These are phyloP conservation scores for Heliocidaris tuberculata DNA, from an alignment of 35 echinoderm and acorn worm species.

Conservation along the genomic window DNA sequence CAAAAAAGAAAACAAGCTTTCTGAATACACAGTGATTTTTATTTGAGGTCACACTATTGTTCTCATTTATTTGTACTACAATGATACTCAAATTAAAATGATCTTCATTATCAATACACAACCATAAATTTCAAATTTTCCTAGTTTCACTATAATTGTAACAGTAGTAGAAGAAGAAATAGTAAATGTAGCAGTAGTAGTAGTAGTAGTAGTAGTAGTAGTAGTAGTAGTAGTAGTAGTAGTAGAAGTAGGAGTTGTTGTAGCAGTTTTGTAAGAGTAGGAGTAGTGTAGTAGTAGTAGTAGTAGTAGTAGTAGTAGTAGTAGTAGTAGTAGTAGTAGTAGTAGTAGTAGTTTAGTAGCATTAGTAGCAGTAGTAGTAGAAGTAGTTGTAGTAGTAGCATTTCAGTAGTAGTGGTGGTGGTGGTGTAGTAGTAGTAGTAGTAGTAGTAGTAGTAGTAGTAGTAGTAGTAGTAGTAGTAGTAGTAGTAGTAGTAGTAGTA, in stretches of 20 bases:
- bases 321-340: slow-evolving; percentile 15
- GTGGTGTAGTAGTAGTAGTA: slow-evolving; percentile 38
- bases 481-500: background rate
- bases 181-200: slow-evolving; percentile 26
- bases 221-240: slow-evolving; percentile 45
- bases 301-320: slow-evolving; percentile 44
- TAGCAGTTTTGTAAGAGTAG: too few species aligned
- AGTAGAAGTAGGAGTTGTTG: background rate
- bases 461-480: slow-evolving; percentile 32
- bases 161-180: background rate
- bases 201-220: slow-evolving; percentile 35
- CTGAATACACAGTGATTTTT: background rate
- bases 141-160: background rate
- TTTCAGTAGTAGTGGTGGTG: background rate
- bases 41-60: background rate
- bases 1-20: background rate
- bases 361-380: background rate
- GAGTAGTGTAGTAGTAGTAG: slow-evolving; percentile 38
- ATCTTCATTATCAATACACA: too few species aligned
- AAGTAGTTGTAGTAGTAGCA: slow-evolving; percentile 22
- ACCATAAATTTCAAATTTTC: too few species aligned
- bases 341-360: background rate
- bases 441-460: slow-evolving; percentile 45
- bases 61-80: too few species aligned
- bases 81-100: too few species aligned